Evolutionary conservation across 2,888 invertebrate genomes (phyloP).

Genomic region (Torymus auratus): DNA sequence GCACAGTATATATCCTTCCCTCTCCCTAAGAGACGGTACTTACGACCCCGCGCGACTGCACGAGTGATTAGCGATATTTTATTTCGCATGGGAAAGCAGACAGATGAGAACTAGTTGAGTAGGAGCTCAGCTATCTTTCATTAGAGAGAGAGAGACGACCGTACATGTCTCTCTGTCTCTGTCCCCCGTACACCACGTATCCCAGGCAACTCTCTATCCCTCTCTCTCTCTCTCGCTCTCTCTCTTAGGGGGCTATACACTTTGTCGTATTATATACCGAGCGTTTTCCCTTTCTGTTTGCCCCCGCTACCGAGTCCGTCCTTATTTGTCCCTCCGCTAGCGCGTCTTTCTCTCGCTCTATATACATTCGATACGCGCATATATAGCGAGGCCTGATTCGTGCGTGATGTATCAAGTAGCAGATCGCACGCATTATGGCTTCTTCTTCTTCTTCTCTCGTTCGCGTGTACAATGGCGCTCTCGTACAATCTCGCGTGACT

Average conservation of each 20-base stretch:
- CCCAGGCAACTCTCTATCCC: slow-evolving; percentile 9
- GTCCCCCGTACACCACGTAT: too few relatives aligned
- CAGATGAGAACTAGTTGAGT: slow-evolving; percentile 77
- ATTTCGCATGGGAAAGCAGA: slow-evolving; percentile 77
- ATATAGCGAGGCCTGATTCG: slow-evolving; percentile 40
- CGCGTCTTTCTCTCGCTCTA: slow-evolving; percentile 9
- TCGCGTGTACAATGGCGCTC: background rate
- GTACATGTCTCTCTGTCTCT: slow-evolving; percentile 57
- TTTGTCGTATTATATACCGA: slow-evolving; percentile 41
- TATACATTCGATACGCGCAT: slow-evolving; percentile 18
- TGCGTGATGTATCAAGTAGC: slow-evolving; percentile 51
- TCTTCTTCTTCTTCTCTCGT: slow-evolving; percentile 27
- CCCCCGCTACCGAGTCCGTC: slow-evolving; percentile 45
- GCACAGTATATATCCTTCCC: background rate
- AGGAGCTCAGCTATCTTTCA: slow-evolving; percentile 75
- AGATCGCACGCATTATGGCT: slow-evolving; percentile 54
- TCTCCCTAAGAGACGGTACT: slow-evolving; percentile 55
- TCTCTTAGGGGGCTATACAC: slow-evolving; percentile 46
- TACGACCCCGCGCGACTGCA: slow-evolving; percentile 69
- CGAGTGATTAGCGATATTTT: slow-evolving; percentile 77
- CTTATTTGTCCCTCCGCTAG: slow-evolving; percentile 46
- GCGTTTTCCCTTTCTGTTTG: slow-evolving; percentile 37
- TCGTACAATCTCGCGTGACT: slow-evolving; percentile 67
- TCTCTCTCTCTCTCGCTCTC: slow-evolving; percentile 62
- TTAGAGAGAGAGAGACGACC: slow-evolving; percentile 65